These are phyloP conservation scores for Mastomys coucha DNA, from an alignment of 2,113 vertebrate genomes.

Conservation along the genomic window DNA sequence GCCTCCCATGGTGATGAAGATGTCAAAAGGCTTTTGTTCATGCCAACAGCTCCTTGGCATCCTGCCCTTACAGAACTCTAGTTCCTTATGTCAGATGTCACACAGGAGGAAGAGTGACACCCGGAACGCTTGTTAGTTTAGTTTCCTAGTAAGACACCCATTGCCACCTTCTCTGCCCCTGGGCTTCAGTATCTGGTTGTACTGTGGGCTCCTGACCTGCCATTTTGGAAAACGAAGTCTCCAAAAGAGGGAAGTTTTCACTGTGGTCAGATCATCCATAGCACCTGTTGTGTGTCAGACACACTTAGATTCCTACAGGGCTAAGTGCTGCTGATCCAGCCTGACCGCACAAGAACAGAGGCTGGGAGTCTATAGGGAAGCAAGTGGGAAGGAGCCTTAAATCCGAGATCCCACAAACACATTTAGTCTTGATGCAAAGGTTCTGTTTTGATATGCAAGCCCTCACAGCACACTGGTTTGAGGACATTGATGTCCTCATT, in stretches of 20 bases:
- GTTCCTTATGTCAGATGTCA: constrained; percentile 62
- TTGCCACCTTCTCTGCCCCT: neutral
- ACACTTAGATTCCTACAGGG: neutral
- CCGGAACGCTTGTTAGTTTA: neutral
- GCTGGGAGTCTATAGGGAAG: neutral
- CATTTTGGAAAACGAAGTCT: constrained; percentile 47
- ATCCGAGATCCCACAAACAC: neutral
- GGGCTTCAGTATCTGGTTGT: neutral
- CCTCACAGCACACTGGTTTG: neutral
- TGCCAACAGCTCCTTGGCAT: constrained; percentile 64
- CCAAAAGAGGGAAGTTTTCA: neutral
- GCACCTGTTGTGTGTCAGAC: neutral
- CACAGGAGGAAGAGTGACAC: neutral
- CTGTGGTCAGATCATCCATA: neutral
- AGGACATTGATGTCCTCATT: neutral
- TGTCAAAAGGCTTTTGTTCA: constrained; percentile 40
- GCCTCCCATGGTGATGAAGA: neutral
- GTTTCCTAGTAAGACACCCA: neutral
- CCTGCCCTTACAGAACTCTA: constrained; percentile 22
- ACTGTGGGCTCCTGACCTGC: neutral
- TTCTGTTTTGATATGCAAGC: neutral
- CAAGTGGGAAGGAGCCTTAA: neutral
- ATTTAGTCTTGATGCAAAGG: neutral
- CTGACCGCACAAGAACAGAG: neutral
- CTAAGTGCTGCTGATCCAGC: neutral